Evolutionary conservation across 92 coral and sea anemone genomes (phyloP).

Genomic region (Nematostella vectensis): DNA sequence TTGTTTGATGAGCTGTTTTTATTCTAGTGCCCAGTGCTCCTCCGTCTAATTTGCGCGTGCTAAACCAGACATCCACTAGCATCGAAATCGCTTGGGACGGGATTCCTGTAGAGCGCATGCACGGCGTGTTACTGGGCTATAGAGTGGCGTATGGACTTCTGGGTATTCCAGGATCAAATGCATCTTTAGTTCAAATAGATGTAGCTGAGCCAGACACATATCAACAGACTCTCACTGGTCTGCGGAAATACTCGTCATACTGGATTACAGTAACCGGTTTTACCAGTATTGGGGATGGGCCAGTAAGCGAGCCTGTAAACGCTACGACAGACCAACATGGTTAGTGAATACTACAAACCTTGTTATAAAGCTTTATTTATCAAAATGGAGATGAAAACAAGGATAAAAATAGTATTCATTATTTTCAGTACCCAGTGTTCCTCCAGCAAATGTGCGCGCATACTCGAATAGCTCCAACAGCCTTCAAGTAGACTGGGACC

Average conservation of each 20-base stretch:
- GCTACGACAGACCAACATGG: background rate
- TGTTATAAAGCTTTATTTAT: too few species aligned
- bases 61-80: conserved; percentile 8
- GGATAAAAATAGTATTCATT: too few species aligned
- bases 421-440: conserved; percentile 20
- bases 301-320: background rate
- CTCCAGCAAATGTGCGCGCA: conserved; percentile 15
- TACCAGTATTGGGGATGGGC: background rate
- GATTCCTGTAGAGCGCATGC: background rate
- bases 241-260: background rate
- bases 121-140: conserved; percentile 1
- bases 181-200: background rate
- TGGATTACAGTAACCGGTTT: background rate
- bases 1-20: background rate
- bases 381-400: too few species aligned
- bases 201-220: background rate
- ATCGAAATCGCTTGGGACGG: conserved; percentile 9
- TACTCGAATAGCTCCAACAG: conserved; percentile 3
- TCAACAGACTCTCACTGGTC: background rate
- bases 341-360: too few species aligned
- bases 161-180: too few species aligned
- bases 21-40: conserved; percentile 2
- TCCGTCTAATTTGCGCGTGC: conserved; percentile 8
- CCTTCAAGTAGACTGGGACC: conserved; percentile 7
- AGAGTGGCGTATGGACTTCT: conserved; percentile 3